These are phyloP conservation scores for Anoura caudifer DNA, from an alignment of 2,113 vertebrate genomes.

Conservation along the genomic window DNA sequence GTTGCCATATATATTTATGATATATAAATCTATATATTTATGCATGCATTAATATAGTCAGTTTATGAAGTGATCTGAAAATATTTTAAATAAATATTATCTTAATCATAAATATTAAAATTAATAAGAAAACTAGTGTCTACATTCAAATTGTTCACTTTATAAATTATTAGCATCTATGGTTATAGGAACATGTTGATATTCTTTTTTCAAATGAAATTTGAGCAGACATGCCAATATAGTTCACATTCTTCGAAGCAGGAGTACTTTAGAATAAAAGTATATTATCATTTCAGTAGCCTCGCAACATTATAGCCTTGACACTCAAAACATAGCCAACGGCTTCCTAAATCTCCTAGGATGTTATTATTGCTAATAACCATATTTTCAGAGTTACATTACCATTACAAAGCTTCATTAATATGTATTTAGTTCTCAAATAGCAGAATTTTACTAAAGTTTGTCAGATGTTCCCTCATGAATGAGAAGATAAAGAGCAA, in stretches of 20 bases:
- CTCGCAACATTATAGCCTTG: neutral
- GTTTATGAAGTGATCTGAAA: neutral
- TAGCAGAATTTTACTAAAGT: neutral
- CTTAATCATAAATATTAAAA: neutral
- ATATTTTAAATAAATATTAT: neutral
- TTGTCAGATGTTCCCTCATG: conserved; percentile 20
- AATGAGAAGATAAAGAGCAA: conserved; percentile 15
- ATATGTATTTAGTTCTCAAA: conserved; percentile 46
- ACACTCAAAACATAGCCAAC: conserved; percentile 15
- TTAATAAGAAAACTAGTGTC: neutral
- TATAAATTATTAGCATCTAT: neutral
- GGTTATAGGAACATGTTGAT: neutral
- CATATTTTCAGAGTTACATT: neutral
- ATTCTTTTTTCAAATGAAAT: neutral
- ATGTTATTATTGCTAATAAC: conserved; percentile 60
- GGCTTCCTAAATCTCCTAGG: conserved; percentile 8
- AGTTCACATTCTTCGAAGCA: neutral
- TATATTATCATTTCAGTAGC: neutral
- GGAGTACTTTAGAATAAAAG: neutral
- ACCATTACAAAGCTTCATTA: conserved; percentile 22
- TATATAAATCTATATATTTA: neutral
- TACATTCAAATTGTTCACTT: neutral
- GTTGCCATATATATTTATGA: neutral
- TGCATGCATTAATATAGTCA: neutral
- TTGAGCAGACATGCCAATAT: neutral